Evolutionary conservation across 2,888 invertebrate species (phyloP).

Genomic region (Cantharis nigra): DNA sequence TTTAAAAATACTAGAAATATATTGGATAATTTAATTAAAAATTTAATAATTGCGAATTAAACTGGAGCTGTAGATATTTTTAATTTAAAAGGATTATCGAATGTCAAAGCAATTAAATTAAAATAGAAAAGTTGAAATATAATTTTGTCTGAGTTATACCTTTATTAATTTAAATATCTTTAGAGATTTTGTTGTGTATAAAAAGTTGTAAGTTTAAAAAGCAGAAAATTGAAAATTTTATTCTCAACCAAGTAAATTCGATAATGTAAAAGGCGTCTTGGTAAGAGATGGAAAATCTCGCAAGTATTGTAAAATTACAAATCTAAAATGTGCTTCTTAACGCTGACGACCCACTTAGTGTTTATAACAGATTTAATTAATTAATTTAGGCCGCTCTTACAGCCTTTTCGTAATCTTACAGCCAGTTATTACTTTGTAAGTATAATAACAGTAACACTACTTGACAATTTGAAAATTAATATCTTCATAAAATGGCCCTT

Average conservation of each 20-base stretch:
- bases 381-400: conserved; percentile 55
- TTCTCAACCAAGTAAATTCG: conserved; percentile 3
- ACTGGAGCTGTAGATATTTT: neutral
- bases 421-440: conserved; percentile 56
- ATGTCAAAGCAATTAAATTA: neutral
- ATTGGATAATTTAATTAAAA: neutral
- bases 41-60: neutral
- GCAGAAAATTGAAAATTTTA: conserved; percentile 4
- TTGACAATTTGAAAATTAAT: conserved; percentile 57
- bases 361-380: conserved; percentile 58
- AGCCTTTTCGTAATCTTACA: conserved; percentile 55
- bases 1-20: neutral
- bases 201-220: conserved; percentile 1
- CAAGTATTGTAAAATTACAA: conserved; percentile 37
- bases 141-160: neutral
- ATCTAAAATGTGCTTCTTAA: conserved; percentile 37
- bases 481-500: conserved; percentile 57
- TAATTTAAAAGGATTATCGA: neutral
- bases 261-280: conserved; percentile 9
- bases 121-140: neutral
- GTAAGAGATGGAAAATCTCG: conserved; percentile 12
- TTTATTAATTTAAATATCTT: neutral
- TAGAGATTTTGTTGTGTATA: neutral
- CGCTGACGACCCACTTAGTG: conserved; percentile 49
- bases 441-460: conserved; percentile 56